Conservation (phyloP, 1,140 invertebrate species). For the Zeugodacus cucurbitae region DNA sequence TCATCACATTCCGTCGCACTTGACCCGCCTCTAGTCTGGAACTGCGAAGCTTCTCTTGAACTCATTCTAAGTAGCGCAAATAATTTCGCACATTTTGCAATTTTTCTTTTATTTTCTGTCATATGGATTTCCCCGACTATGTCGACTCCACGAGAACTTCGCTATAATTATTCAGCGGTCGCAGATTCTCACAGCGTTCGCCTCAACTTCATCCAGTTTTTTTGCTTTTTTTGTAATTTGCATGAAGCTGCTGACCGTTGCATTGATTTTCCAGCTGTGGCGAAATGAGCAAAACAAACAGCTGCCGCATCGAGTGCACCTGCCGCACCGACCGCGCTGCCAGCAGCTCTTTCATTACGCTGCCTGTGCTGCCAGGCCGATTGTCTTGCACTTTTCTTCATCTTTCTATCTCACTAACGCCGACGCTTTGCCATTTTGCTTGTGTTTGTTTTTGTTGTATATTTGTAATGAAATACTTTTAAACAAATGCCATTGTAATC, state of each 20-base stretch:
- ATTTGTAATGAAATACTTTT: background rate
- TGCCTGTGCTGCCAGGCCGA: background rate
- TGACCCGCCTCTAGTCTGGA: background rate
- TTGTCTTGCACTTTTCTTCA: background rate
- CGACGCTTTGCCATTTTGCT: background rate
- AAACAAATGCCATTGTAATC: background rate
- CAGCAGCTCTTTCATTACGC: background rate
- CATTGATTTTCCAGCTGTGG: background rate
- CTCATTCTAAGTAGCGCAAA: background rate
- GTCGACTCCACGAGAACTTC: background rate
- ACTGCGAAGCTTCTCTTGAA: background rate
- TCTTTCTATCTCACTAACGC: background rate
- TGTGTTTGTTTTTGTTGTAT: background rate
- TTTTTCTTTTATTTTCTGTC: background rate
- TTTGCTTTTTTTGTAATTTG: background rate
- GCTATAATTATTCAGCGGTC: background rate
- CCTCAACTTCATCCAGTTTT: background rate
- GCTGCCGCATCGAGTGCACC: background rate
- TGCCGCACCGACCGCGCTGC: background rate
- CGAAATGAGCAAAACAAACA: background rate
- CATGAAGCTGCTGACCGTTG: background rate
- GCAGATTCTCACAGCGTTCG: background rate
- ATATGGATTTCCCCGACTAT: background rate
- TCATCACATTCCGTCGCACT: background rate
- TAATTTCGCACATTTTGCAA: slow-evolving; percentile 5